Evolutionary conservation across 64 coral and sea anemone genomes (phyloP).

Genomic region (Dendrophyllia cribrosa): DNA sequence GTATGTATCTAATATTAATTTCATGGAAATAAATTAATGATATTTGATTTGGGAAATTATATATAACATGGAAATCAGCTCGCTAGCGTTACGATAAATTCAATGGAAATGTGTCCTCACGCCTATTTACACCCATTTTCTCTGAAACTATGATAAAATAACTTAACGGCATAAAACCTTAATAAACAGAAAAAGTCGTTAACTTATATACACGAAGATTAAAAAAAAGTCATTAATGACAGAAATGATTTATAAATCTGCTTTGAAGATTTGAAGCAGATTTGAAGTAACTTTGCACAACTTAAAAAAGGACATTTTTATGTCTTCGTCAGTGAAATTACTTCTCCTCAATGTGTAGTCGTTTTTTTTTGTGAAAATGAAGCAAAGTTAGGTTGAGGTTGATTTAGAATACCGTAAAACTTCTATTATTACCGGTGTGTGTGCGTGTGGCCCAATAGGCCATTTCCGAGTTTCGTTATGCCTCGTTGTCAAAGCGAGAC

Average conservation of each 20-base stretch:
- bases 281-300: not conserved
- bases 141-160: not conserved
- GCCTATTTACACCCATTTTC: slow-evolving; percentile 1
- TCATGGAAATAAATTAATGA: not conserved
- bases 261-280: not conserved
- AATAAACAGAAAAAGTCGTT: not conserved
- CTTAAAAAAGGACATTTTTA: not conserved
- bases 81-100: not conserved
- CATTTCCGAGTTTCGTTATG: too few relatives aligned
- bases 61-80: not conserved
- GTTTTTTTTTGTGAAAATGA: too few relatives aligned
- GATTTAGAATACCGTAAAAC: too few relatives aligned
- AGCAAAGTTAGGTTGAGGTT: too few relatives aligned
- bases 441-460: too few relatives aligned
- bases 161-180: not conserved
- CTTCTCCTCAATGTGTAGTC: too few relatives aligned
- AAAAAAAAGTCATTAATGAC: slow-evolving; percentile 2
- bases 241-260: not conserved
- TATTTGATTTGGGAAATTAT: not conserved
- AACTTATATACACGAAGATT: slow-evolving; percentile 10
- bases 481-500: too few relatives aligned
- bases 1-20: not conserved
- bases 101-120: not conserved
- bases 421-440: too few relatives aligned
- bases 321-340: too few relatives aligned